phyloP scores from a whole-genome alignment of 2,797 vertebrate genomes.

The Alfaro cultratus region DNA sequence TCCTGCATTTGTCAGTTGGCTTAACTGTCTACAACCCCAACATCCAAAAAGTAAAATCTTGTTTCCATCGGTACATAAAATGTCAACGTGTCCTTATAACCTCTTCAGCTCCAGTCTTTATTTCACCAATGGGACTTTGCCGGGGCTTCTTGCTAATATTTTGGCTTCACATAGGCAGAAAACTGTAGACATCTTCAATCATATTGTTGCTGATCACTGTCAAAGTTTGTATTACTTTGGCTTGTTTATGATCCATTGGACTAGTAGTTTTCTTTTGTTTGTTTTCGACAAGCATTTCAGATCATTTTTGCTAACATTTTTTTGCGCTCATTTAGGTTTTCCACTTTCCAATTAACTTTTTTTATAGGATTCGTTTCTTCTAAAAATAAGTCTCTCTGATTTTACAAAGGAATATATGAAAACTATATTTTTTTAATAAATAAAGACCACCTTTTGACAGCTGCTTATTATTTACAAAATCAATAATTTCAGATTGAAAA shows the following conservation, averaged over 20 bases:
- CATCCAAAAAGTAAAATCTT: neutral
- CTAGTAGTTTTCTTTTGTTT: neutral
- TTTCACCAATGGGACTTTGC: neutral
- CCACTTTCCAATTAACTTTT: neutral
- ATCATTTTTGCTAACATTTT: neutral
- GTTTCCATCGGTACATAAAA: neutral
- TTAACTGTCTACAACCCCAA: neutral
- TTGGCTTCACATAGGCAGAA: neutral
- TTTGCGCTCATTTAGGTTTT: neutral
- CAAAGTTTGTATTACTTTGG: neutral
- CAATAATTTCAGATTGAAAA: neutral
- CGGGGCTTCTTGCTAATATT: neutral
- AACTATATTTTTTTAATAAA: neutral
- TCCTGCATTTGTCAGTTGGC: neutral
- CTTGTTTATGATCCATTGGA: neutral
- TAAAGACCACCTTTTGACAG: neutral
- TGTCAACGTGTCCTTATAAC: neutral
- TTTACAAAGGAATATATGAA: neutral
- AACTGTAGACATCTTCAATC: neutral
- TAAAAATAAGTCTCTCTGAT: neutral
- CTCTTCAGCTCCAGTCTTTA: neutral
- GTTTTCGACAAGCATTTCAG: neutral
- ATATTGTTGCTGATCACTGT: neutral
- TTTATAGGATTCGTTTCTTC: neutral
- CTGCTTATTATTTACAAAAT: neutral